Percentiles rank a stretch among this genome's conserved stretches.
phyloP scores from a whole-genome alignment of 2,888 invertebrate genomes.

The Galerucella pusilla region DNA sequence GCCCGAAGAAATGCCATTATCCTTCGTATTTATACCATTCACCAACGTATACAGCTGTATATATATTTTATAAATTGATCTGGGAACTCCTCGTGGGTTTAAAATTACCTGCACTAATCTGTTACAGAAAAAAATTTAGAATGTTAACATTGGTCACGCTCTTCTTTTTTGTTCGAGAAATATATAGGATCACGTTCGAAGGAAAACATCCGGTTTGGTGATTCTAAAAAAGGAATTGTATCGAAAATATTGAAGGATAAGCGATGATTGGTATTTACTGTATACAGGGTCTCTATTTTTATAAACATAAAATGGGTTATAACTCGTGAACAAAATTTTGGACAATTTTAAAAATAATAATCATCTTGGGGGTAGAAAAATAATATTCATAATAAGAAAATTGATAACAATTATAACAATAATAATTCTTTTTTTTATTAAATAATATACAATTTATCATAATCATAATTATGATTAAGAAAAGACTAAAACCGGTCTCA shows the following conservation, averaged over 20 bases:
- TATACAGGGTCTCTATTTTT: too few relatives aligned
- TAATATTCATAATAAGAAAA: too few relatives aligned
- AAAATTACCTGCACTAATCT: slow-evolving; percentile 6
- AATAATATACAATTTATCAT: too few relatives aligned
- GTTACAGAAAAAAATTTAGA: slow-evolving; percentile 1
- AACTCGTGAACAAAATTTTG: too few relatives aligned
- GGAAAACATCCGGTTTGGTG: not conserved
- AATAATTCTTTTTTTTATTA: too few relatives aligned
- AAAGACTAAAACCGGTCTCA: too few relatives aligned
- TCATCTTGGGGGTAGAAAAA: too few relatives aligned
- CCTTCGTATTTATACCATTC: not conserved
- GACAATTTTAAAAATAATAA: too few relatives aligned
- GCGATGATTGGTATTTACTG: too few relatives aligned
- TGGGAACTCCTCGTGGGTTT: slow-evolving; percentile 1
- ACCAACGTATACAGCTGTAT: not conserved
- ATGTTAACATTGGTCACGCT: not conserved
- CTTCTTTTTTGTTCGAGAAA: not conserved
- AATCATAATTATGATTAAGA: too few relatives aligned
- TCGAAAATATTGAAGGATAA: not conserved
- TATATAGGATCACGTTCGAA: not conserved
- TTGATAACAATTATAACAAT: too few relatives aligned
- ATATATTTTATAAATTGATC: slow-evolving; percentile 1
- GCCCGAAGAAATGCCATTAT: not conserved
- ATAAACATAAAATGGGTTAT: too few relatives aligned
- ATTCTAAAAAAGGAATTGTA: not conserved